Base-by-base conservation (phyloP, 2,113 vertebrate species). In the Pollimyrus isidori region DNA sequence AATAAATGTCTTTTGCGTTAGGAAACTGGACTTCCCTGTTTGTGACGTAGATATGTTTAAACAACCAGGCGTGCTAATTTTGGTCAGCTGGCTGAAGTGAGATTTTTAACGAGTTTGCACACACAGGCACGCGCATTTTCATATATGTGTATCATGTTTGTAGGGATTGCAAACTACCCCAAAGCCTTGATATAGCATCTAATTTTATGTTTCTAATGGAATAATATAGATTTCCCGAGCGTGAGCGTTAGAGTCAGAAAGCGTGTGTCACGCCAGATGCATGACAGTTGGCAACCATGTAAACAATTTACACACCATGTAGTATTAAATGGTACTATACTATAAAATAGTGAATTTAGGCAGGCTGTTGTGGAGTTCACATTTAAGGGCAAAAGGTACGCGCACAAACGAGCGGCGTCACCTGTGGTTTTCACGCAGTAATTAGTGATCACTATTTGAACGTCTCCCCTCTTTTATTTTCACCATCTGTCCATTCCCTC, bases 401-500 rank as follows among this genome's bases (percentile, higher is more conserved):
- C 3, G 11, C 73, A 30, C n/a, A 30, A 65, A 45, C 10, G 53
- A 26, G 83, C 17, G 80, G 17, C 9, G 13, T 56, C 17, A 53
- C 86, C 62, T 45, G 65, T 65, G 86, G 69, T 83, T 49, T 73
- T 80, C 53, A n/a, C 3, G 39, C 48, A 52, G 26, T 52, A 88
- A 49, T 88, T 82, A 87, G 62, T 23, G 76, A 73, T 88, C 52
- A 76, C 46, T 82, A 82, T 52, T 82, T 21, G 46, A 53, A 52
- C 49, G 76, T 45, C 49, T 21, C 42, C 2, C 73, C 42, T 76
- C 69, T 42, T 58, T 84, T 65, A 84, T 89, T 85, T 19, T 23
- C 17, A 46, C 89, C 89, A 90, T 88, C 86, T 88, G 86, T 42
- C 49, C 39, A 48, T 11, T 84, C 30, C 45, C 42, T 62, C 48